Conservation (phyloP, 2,797 vertebrate species). For the Tragopan temminckii region DNA sequence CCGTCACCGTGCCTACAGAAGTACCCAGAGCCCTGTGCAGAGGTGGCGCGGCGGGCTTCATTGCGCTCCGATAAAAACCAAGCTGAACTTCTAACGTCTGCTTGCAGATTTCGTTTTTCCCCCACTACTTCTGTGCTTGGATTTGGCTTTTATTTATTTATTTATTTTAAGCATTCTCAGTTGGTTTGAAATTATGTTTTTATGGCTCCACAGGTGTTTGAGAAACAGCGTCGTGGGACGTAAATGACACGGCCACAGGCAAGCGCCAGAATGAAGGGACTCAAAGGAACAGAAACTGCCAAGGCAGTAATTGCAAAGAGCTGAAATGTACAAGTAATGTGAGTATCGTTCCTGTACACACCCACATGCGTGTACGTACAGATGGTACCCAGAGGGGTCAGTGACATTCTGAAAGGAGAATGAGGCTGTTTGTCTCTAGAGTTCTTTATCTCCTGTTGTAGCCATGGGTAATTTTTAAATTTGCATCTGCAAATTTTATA, state of each 20-base stretch:
- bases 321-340: background rate
- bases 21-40: background rate
- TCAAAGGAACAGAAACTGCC: background rate
- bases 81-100: background rate
- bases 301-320: background rate
- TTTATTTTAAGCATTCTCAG: background rate
- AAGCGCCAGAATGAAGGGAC: background rate
- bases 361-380: fast-evolving
- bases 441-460: background rate
- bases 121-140: too few species aligned
- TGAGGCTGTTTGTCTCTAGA: background rate
- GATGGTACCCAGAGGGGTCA: background rate
- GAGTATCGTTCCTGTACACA: background rate
- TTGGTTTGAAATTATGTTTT: background rate
- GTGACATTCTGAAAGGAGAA: too few species aligned
- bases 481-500: background rate
- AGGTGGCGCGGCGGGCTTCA: background rate
- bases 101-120: too few species aligned
- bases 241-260: background rate
- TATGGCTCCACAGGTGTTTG: too few species aligned
- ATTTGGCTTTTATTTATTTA: background rate
- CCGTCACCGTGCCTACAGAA: background rate
- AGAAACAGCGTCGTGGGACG: background rate
- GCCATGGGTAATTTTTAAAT: background rate
- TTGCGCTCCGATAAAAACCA: background rate